Conservation (phyloP, 2,113 vertebrate genomes). For the Apus apus region DNA sequence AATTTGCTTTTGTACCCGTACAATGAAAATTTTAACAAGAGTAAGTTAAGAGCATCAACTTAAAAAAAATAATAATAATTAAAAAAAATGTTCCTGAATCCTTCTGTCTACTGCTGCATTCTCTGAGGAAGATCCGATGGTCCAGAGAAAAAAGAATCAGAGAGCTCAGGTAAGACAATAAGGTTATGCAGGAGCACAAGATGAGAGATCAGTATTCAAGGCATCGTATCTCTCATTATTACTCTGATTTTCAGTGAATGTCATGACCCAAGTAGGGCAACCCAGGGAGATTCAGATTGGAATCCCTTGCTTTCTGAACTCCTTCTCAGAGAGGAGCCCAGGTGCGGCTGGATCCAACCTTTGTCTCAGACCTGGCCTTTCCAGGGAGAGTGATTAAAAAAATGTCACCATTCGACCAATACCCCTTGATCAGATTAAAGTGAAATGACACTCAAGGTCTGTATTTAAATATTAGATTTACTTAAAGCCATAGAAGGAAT, state of each 20-base stretch:
- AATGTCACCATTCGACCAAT: too few species aligned
- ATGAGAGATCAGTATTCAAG: background rate
- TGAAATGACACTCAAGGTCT: too few species aligned
- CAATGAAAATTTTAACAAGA: background rate
- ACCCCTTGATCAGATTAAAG: too few species aligned
- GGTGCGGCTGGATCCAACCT: too few species aligned
- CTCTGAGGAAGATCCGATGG: background rate
- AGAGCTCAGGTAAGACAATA: background rate
- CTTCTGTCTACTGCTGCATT: background rate
- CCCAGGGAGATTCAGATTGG: too few species aligned
- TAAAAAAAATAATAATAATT: fast-evolving
- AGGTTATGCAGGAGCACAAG: background rate
- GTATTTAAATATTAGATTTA: too few species aligned
- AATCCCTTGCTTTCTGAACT: too few species aligned
- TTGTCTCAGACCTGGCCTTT: too few species aligned
- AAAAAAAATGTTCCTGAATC: background rate
- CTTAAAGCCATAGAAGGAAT: too few species aligned
- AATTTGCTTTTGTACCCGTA: background rate
- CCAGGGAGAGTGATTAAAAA: too few species aligned
- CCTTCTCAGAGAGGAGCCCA: too few species aligned
- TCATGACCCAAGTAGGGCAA: too few species aligned
- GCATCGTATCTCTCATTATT: background rate
- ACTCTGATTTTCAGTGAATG: background rate
- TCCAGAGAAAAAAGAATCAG: background rate
- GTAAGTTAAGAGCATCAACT: background rate